phyloP scores from a whole-genome alignment of 2,888 invertebrate genomes.

The Caradrina kadenii region DNA sequence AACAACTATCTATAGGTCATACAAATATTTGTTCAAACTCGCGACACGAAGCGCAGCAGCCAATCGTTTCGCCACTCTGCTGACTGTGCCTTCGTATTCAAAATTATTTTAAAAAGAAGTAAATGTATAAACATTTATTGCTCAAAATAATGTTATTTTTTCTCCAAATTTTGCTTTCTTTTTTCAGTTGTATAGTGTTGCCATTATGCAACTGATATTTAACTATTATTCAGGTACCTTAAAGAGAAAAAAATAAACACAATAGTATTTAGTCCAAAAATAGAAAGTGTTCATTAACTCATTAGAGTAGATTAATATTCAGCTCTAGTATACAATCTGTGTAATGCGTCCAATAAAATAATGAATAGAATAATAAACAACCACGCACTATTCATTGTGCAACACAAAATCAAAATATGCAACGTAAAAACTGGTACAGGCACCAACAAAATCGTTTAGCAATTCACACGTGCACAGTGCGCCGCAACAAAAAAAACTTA shows the following conservation, averaged over 20 bases:
- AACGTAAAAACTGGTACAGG: slow-evolving; percentile 30
- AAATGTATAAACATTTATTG: too few relatives aligned
- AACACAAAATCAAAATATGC: slow-evolving; percentile 37
- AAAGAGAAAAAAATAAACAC: too few relatives aligned
- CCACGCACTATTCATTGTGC: slow-evolving; percentile 25
- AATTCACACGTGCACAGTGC: slow-evolving; percentile 58
- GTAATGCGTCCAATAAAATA: not conserved
- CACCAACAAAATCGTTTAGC: slow-evolving; percentile 49
- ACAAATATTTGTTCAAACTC: too few relatives aligned
- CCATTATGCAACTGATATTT: too few relatives aligned
- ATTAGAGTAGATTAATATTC: not conserved
- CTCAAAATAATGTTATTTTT: too few relatives aligned
- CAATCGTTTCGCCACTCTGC: too few relatives aligned
- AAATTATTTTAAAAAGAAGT: too few relatives aligned
- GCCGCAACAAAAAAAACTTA: slow-evolving; percentile 42
- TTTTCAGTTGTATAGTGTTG: too few relatives aligned
- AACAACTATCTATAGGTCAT: too few relatives aligned
- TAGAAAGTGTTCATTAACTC: not conserved
- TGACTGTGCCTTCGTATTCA: too few relatives aligned
- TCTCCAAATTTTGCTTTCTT: too few relatives aligned
- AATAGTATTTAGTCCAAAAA: not conserved
- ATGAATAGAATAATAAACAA: slow-evolving; percentile 26
- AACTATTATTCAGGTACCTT: not conserved
- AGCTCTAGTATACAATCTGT: not conserved
- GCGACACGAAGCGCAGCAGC: too few relatives aligned